These are phyloP conservation scores for Atta texana DNA, from an alignment of 1,140 invertebrate genomes.

Conservation along the genomic window DNA sequence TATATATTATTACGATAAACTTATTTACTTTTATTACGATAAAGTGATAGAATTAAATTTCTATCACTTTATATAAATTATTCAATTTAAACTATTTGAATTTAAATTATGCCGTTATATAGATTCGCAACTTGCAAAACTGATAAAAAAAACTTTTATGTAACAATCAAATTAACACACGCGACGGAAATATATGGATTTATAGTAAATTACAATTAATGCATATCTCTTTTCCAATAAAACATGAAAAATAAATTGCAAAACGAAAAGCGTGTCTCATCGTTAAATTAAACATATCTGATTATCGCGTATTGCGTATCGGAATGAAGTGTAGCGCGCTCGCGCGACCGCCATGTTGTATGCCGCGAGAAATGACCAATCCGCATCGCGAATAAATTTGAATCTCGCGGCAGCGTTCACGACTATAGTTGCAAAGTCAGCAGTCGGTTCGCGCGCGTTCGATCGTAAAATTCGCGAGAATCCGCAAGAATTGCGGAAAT, in stretches of 20 bases:
- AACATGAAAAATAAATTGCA: not conserved
- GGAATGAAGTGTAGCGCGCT: not conserved
- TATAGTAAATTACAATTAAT: not conserved
- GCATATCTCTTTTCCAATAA: not conserved
- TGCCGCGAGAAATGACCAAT: not conserved
- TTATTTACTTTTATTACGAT: too few relatives aligned
- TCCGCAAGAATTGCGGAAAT: not conserved
- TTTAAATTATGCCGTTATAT: not conserved
- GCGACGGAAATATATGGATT: not conserved
- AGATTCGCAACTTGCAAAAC: not conserved
- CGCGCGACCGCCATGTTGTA: not conserved
- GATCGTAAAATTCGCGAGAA: not conserved
- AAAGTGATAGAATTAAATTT: not conserved
- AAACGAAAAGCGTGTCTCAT: not conserved
- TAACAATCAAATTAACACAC: not conserved
- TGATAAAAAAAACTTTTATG: not conserved
- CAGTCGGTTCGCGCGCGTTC: not conserved
- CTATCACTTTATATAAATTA: not conserved
- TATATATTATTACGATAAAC: too few relatives aligned
- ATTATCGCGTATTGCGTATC: not conserved
- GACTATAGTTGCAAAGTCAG: not conserved
- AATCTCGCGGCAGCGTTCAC: slow-evolving; percentile 21
- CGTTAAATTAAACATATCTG: not conserved
- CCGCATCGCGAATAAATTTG: not conserved
- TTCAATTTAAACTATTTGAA: not conserved